Base-by-base conservation (phyloP, 2,113 vertebrate genomes). In the Sinocyclocheilus maitianheensis region DNA sequence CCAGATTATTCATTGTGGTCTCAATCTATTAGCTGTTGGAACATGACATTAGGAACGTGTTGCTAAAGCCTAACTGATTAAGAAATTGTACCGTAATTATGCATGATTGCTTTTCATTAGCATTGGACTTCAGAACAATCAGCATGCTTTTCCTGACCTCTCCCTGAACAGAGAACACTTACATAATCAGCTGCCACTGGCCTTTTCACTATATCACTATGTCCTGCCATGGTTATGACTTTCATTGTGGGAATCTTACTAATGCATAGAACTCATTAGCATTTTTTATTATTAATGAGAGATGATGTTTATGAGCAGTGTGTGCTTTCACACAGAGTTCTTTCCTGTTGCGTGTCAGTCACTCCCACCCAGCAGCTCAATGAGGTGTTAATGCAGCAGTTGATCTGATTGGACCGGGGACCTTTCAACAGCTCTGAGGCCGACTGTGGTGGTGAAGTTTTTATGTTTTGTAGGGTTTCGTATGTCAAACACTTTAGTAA, bases 341-440 rank as follows among this genome's bases (percentile, higher is more conserved):
- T 53, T 30, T 62, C 43, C 53, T 87, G 80, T 81, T 71, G 13
- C 26, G 26, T 81, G 69, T 51, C 5, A 22, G 34, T 34, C 9
- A n/a, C 22, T 81, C 58, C 60, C 77, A 43, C 43, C 55, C 46
- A 65, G 8, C 55, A 77, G 53, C 60, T 78, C 75, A 65, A 71
- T 13, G 3, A 86, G 84, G 91, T 67, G 87, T 89, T 91, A 89
- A 92, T 87, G 72, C 69, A 53, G 80, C 79, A 84, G 63, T 83
- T 88, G 85, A 90, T 79, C 34, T 75, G 53, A 58, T 48, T 75
- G 53, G 48, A 53, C 86, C n/a, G 72, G 77, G 83, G 26, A n/a
- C 51, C 46, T 58, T 88, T 43, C 53, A 58, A n/a, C 71, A 0
- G 24, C 51, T 43, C 16, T 83, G 43, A 55, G 71, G 12, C 43